Percentiles rank a stretch among this genome's conserved stretches.
Conservation (phyloP, 2,888 invertebrate genomes). For the Gisinianus flammeolus region DNA sequence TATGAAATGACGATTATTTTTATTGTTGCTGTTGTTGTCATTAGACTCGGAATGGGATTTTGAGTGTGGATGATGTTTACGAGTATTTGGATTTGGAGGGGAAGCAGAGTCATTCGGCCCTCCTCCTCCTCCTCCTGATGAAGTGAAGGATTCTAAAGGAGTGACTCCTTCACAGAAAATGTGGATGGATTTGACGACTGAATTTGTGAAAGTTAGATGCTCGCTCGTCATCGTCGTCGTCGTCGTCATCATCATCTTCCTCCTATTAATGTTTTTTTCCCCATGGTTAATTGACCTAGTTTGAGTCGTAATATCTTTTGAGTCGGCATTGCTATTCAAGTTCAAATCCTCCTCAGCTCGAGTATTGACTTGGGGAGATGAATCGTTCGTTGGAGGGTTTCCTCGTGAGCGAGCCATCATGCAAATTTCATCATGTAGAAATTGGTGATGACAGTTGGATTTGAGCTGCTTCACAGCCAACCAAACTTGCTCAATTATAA, state of each 20-base stretch:
- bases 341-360: no score
- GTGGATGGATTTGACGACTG: slow-evolving; percentile 30
- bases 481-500: background rate
- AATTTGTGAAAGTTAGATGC: background rate
- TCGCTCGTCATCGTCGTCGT: no score
- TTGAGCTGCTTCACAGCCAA: background rate
- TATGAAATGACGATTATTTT: slow-evolving; percentile 29
- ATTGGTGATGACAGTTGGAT: no score
- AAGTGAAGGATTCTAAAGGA: background rate
- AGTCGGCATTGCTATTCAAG: background rate
- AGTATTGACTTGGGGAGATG: no score
- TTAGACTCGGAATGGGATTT: background rate
- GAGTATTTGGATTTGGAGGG: background rate
- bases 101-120: no score
- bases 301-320: background rate
- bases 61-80: background rate
- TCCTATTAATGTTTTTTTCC: background rate
- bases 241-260: no score
- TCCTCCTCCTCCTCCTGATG: background rate
- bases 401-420: background rate
- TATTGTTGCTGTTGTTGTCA: background rate
- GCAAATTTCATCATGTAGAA: background rate
- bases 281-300: background rate
- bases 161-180: slow-evolving; percentile 53
- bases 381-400: no score